These are phyloP conservation scores for Calameuta filiformis DNA, from an alignment of 2,888 invertebrate species.

Conservation along the genomic window DNA sequence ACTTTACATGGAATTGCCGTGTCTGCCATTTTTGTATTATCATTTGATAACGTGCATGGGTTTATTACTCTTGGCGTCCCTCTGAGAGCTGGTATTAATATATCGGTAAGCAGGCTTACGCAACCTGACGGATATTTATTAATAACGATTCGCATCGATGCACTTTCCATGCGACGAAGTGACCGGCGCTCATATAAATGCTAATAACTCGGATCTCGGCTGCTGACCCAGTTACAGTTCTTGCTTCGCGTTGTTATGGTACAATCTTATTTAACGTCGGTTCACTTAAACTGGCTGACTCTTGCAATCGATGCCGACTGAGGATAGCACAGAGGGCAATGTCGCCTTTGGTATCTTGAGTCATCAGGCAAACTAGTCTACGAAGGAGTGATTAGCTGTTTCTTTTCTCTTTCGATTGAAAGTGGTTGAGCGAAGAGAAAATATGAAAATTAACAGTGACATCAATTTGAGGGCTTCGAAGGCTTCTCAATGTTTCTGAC, in stretches of 20 bases:
- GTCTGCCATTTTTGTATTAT: slow-evolving; percentile 15
- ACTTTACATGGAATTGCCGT: not conserved
- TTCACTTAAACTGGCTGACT: not conserved
- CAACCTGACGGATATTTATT: slow-evolving; percentile 45
- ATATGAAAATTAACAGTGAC: not conserved
- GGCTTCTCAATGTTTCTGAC: not conserved
- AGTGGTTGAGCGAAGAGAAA: too few species aligned
- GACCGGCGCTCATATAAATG: slow-evolving; percentile 43
- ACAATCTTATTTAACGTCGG: not conserved
- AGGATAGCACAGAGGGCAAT: not conserved
- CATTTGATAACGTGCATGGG: not conserved
- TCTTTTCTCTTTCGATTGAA: too few species aligned
- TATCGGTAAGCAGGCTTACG: not conserved
- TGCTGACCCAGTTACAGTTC: slow-evolving; percentile 33
- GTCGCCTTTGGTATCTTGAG: not conserved
- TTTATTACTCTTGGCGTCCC: not conserved
- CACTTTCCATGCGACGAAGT: slow-evolving; percentile 42
- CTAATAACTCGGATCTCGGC: slow-evolving; percentile 37
- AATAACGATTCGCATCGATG: slow-evolving; percentile 43
- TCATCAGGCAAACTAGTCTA: not conserved
- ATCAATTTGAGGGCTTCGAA: not conserved
- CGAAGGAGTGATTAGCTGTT: not conserved
- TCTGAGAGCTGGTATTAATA: not conserved
- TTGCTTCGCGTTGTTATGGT: not conserved
- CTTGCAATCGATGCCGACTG: not conserved